Evolutionary conservation across 1,140 invertebrate genomes (phyloP).

Genomic region (Drosophila parabipectinata): DNA sequence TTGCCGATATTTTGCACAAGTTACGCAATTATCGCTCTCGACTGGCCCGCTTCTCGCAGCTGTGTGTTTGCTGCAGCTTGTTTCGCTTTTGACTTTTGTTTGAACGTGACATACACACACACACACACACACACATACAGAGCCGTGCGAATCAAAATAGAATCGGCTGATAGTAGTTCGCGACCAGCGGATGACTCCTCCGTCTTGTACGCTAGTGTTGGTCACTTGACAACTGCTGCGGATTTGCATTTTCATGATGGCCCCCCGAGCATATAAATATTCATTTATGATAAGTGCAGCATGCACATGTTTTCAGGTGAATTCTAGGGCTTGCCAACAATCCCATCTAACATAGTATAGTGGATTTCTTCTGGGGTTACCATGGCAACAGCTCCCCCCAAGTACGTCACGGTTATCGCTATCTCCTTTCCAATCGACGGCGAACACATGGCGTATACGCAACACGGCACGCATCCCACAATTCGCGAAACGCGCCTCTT

Average conservation of each 20-base stretch:
- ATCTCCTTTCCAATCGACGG: not conserved
- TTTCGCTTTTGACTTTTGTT: slow-evolving; percentile 33
- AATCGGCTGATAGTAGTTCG: slow-evolving; percentile 45
- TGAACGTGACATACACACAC: slow-evolving; percentile 29
- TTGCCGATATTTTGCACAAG: slow-evolving; percentile 49
- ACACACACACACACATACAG: slow-evolving; percentile 6
- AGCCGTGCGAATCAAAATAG: slow-evolving; percentile 7
- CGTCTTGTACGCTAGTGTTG: not conserved
- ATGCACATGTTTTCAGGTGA: slow-evolving; percentile 20
- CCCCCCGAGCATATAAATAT: slow-evolving; percentile 26
- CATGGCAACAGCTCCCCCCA: slow-evolving; percentile 13
- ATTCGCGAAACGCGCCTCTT: slow-evolving; percentile 58
- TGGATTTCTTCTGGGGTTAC: slow-evolving; percentile 17
- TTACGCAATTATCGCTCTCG: slow-evolving; percentile 72
- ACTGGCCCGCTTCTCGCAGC: slow-evolving; percentile 11
- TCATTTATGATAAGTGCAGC: slow-evolving; percentile 41
- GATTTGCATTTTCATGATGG: slow-evolving; percentile 67
- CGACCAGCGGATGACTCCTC: slow-evolving; percentile 8
- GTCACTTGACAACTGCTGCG: slow-evolving; percentile 54
- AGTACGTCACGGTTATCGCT: slow-evolving; percentile 52
- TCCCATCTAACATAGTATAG: not conserved
- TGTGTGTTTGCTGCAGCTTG: slow-evolving; percentile 27
- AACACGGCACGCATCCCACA: slow-evolving; percentile 40
- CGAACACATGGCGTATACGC: slow-evolving; percentile 38
- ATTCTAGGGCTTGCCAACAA: not conserved